Percentiles rank a stretch among this genome's conserved stretches.
These are phyloP conservation scores for Pangasianodon hypophthalmus DNA, from an alignment of 2,113 vertebrate genomes.

Conservation along the genomic window DNA sequence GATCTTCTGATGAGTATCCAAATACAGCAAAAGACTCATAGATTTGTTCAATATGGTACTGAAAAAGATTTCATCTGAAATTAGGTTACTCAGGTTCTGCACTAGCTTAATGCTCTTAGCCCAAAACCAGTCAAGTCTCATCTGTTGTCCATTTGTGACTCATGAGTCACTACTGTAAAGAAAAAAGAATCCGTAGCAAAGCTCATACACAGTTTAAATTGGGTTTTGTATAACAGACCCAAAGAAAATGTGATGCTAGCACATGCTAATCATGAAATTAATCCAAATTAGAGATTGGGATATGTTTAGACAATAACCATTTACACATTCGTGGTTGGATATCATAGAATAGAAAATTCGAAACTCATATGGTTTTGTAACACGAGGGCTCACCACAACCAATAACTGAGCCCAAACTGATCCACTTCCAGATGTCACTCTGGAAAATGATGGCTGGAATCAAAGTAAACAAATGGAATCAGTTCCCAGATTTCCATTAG, in stretches of 20 bases:
- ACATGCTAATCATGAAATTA: background rate
- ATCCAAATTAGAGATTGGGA: background rate
- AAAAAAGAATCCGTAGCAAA: background rate
- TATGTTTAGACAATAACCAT: background rate
- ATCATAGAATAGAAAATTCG: background rate
- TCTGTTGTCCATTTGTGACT: slow-evolving; percentile 58
- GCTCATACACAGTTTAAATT: background rate
- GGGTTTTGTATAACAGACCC: background rate
- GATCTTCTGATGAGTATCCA: background rate
- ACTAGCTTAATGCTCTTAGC: slow-evolving; percentile 59
- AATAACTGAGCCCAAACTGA: background rate
- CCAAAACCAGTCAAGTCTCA: slow-evolving; percentile 50
- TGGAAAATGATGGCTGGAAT: slow-evolving; percentile 9
- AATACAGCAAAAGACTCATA: background rate
- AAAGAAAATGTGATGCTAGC: background rate
- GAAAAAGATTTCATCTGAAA: slow-evolving; percentile 51
- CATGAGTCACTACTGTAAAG: slow-evolving; percentile 1
- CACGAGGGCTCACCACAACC: background rate
- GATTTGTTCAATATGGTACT: slow-evolving; percentile 33
- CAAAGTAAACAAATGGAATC: background rate
- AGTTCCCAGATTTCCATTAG: background rate
- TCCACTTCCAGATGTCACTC: slow-evolving; percentile 27
- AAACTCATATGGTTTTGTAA: slow-evolving; percentile 2
- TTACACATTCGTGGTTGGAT: background rate
- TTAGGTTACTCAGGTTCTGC: slow-evolving; percentile 52